Evolutionary conservation across 2,113 vertebrate genomes (phyloP).

Genomic region (Pollimyrus isidori): DNA sequence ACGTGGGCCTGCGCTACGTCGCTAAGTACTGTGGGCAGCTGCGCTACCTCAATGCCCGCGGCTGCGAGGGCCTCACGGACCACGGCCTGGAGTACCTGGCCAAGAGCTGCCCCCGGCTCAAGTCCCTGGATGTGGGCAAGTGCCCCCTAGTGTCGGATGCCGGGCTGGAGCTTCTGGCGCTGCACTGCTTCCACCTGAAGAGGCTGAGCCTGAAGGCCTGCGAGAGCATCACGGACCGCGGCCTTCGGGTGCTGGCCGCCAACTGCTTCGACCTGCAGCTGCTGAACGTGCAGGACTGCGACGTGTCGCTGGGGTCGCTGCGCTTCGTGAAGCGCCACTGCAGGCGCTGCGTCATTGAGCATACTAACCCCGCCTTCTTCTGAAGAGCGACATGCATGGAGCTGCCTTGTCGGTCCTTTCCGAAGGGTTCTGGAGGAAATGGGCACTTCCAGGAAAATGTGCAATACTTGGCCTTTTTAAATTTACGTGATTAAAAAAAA

Average conservation of each 20-base stretch:
- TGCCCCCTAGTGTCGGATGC: slow-evolving; percentile 89
- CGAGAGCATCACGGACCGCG: slow-evolving; percentile 79
- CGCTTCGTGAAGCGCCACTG: slow-evolving; percentile 80
- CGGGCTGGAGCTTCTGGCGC: slow-evolving; percentile 79
- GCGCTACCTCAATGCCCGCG: slow-evolving; percentile 94
- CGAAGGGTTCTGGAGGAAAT: not conserved
- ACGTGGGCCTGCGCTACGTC: slow-evolving; percentile 90
- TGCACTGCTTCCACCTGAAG: slow-evolving; percentile 83
- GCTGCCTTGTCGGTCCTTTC: not conserved
- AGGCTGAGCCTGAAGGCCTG: slow-evolving; percentile 80
- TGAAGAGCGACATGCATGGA: slow-evolving; percentile 42
- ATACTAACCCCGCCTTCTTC: slow-evolving; percentile 85
- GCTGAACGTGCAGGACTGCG: slow-evolving; percentile 83
- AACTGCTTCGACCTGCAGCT: slow-evolving; percentile 84
- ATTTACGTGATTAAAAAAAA: not conserved
- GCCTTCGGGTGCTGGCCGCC: slow-evolving; percentile 77
- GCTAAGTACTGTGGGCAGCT: slow-evolving; percentile 93
- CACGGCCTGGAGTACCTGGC: slow-evolving; percentile 89
- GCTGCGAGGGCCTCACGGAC: slow-evolving; percentile 95
- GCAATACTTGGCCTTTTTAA: not conserved
- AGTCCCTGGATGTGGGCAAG: slow-evolving; percentile 90
- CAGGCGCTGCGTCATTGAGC: slow-evolving; percentile 80
- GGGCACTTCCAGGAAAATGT: not conserved
- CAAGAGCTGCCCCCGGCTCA: slow-evolving; percentile 88
- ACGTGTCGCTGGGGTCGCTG: slow-evolving; percentile 74